A percentile compares a stretch with the other conserved stretches of the same genome.
Conservation (phyloP, 2,888 invertebrate species). For the Rhagophthalmus giganteus region DNA sequence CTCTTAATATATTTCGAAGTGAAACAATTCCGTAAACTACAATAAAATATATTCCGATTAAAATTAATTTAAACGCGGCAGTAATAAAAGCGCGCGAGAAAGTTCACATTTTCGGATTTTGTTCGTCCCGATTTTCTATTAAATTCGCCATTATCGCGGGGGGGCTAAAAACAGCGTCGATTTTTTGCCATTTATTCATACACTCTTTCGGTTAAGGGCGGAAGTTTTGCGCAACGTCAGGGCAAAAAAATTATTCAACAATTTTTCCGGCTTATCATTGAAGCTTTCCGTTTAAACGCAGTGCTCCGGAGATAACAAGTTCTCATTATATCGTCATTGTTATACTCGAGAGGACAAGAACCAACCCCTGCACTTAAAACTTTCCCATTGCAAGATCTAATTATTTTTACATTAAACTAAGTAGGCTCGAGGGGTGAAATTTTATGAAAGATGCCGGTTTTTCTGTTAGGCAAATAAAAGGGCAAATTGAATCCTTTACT, state of each 20-base stretch:
- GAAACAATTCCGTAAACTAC: background rate
- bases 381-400: slow-evolving; percentile 28
- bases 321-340: slow-evolving; percentile 24
- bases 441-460: slow-evolving; percentile 12
- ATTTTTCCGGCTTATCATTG: slow-evolving; percentile 9
- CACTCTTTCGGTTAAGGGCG: too few species aligned
- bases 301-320: slow-evolving; percentile 15
- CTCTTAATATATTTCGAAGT: too few species aligned
- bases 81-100: too few species aligned
- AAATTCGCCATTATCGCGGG: too few species aligned
- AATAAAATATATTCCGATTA: background rate
- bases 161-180: background rate
- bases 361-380: slow-evolving; percentile 31
- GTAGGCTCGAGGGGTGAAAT: slow-evolving; percentile 23
- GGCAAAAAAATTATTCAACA: background rate
- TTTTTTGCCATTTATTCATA: too few species aligned
- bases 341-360: slow-evolving; percentile 11
- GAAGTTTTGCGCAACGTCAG: background rate
- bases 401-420: slow-evolving; percentile 30
- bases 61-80: too few species aligned
- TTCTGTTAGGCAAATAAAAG: slow-evolving; percentile 8
- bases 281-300: slow-evolving; percentile 5
- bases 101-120: too few species aligned
- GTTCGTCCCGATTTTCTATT: too few species aligned
- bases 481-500: slow-evolving; percentile 10